Percentiles rank a stretch among this genome's conserved stretches.
These are phyloP conservation scores for Chaetophractus vellerosus DNA, from an alignment of 2,797 vertebrate species.

Conservation along the genomic window DNA sequence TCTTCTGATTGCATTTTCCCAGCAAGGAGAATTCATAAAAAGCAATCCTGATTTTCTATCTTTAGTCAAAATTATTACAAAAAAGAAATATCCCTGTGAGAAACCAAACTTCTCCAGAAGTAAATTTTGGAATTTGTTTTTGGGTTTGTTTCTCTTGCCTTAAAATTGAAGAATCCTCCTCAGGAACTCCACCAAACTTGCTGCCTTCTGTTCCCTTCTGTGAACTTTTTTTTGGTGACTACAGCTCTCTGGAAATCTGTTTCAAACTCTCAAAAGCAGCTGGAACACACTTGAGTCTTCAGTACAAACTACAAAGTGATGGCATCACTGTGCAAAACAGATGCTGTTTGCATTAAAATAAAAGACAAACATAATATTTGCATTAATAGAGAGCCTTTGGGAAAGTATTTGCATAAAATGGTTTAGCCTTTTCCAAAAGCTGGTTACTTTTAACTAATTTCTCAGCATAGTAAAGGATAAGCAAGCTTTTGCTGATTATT, in stretches of 20 bases:
- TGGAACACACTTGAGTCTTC: constrained; percentile 71
- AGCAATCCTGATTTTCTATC: constrained; percentile 30
- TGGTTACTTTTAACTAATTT: constrained; percentile 70
- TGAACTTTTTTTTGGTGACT: background rate
- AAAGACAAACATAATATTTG: constrained; percentile 77
- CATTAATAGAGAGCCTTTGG: constrained; percentile 74
- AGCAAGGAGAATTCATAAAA: constrained; percentile 45
- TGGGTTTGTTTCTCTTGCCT: constrained; percentile 11
- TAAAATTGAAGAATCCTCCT: background rate
- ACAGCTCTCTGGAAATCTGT: constrained; percentile 56
- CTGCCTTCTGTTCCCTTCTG: background rate
- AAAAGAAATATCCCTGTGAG: background rate
- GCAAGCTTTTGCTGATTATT: constrained; percentile 66
- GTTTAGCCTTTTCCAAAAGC: constrained; percentile 50
- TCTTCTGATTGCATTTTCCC: constrained; percentile 39
- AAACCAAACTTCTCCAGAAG: background rate
- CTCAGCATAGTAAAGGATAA: constrained; percentile 46
- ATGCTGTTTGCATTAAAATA: constrained; percentile 80
- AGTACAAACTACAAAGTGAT: constrained; percentile 54
- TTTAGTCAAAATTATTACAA: background rate
- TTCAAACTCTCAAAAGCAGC: constrained; percentile 61
- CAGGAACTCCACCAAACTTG: background rate
- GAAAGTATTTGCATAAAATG: constrained; percentile 59
- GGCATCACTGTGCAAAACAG: constrained; percentile 68
- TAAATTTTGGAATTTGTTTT: background rate